Conservation (phyloP, 2,888 invertebrate species). For the Eucriotettix oculatus region DNA sequence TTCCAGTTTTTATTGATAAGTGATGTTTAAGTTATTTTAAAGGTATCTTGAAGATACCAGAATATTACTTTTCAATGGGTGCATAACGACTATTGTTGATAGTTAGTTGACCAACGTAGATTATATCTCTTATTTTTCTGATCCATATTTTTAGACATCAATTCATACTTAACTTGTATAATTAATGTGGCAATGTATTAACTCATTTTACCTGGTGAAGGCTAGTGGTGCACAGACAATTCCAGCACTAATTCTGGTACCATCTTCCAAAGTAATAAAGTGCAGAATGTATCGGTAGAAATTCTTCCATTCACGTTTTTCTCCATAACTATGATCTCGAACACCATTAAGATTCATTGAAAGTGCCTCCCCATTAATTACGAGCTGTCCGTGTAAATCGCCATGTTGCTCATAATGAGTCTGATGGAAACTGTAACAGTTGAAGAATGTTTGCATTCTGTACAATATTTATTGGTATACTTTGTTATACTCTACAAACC, state of each 20-base stretch:
- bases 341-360: conserved; percentile 39
- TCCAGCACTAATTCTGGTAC: conserved; percentile 47
- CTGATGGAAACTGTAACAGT: conserved; percentile 32
- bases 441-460: background rate
- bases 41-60: too few relatives aligned
- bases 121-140: too few relatives aligned
- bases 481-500: conserved; percentile 25
- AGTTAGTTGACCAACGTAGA: too few relatives aligned
- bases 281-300: conserved; percentile 54
- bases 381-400: conserved; percentile 34
- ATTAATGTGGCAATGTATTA: too few relatives aligned
- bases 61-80: too few relatives aligned
- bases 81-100: too few relatives aligned
- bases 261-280: conserved; percentile 49
- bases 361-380: conserved; percentile 33
- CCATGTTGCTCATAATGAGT: conserved; percentile 66
- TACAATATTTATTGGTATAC: background rate
- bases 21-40: too few relatives aligned
- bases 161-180: too few relatives aligned
- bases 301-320: conserved; percentile 44
- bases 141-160: too few relatives aligned
- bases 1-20: too few relatives aligned
- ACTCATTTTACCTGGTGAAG: conserved; percentile 31
- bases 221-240: conserved; percentile 45
- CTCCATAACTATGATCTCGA: conserved; percentile 52